Conservation (phyloP, 2,113 vertebrate species). For the Microtus montanus region DNA sequence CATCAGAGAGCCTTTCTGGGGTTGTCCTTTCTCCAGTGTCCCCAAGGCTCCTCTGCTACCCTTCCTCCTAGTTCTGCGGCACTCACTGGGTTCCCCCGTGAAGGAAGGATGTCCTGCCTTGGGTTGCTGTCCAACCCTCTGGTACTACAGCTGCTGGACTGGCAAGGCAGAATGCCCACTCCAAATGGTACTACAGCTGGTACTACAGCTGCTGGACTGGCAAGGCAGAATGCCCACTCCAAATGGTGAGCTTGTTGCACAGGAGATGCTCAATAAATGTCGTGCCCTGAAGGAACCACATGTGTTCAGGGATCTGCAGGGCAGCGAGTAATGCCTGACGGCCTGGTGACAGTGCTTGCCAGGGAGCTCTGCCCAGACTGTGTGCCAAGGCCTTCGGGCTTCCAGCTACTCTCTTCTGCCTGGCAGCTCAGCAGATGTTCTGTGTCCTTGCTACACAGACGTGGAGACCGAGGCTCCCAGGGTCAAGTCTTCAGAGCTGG, state of each 20-base stretch:
- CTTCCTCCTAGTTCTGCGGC: not conserved
- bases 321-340: not conserved
- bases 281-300: not conserved
- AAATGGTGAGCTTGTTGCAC: not conserved
- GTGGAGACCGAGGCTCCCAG: not conserved
- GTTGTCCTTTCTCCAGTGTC: too few species aligned
- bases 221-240: not conserved
- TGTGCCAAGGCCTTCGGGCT: accelerated
- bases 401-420: not conserved
- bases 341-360: accelerated
- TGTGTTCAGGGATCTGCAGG: not conserved
- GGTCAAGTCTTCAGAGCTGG: not conserved
- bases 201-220: not conserved
- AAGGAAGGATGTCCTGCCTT: not conserved
- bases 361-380: too few species aligned
- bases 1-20: not conserved
- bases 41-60: not conserved
- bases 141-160: not conserved
- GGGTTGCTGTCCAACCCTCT: not conserved
- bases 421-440: not conserved
- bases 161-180: not conserved
- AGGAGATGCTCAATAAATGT: not conserved
- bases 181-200: not conserved
- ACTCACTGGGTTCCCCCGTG: not conserved
- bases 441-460: not conserved